These are phyloP conservation scores for Ispidina picta DNA, from an alignment of 2,797 vertebrate genomes.

Conservation along the genomic window DNA sequence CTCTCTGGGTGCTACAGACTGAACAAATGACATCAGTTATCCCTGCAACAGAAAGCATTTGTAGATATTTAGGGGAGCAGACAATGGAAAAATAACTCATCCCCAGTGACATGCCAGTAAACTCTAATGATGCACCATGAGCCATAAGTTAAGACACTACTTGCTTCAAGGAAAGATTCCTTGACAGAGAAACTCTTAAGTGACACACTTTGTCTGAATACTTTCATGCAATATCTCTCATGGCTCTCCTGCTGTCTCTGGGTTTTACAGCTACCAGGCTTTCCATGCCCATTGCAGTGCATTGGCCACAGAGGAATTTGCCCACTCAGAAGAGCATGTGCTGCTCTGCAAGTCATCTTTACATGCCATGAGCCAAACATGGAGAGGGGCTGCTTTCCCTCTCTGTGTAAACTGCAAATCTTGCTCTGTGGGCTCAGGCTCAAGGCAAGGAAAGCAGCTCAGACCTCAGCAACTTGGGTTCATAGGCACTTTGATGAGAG, in stretches of 20 bases:
- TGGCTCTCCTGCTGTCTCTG: neutral
- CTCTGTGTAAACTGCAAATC: neutral
- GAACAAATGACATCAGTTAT: neutral
- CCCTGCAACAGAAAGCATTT: neutral
- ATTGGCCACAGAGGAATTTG: neutral
- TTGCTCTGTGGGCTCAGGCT: neutral
- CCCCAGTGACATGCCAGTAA: neutral
- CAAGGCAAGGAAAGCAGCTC: neutral
- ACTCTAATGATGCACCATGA: neutral
- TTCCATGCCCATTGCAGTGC: neutral
- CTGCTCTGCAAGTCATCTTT: accelerated
- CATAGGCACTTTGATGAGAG: neutral
- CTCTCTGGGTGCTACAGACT: neutral
- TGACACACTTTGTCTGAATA: neutral
- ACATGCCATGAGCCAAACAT: neutral
- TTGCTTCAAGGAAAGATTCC: neutral
- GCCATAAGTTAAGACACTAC: neutral
- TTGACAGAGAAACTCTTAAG: neutral
- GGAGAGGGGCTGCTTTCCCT: neutral
- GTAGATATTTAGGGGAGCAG: neutral
- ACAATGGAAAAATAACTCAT: accelerated
- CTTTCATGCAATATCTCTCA: neutral
- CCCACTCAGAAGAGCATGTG: accelerated
- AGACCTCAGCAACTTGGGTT: neutral
- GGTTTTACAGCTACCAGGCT: neutral